phyloP scores from a whole-genome alignment of 2,888 invertebrate species.

The Petrophora chlorosata region DNA sequence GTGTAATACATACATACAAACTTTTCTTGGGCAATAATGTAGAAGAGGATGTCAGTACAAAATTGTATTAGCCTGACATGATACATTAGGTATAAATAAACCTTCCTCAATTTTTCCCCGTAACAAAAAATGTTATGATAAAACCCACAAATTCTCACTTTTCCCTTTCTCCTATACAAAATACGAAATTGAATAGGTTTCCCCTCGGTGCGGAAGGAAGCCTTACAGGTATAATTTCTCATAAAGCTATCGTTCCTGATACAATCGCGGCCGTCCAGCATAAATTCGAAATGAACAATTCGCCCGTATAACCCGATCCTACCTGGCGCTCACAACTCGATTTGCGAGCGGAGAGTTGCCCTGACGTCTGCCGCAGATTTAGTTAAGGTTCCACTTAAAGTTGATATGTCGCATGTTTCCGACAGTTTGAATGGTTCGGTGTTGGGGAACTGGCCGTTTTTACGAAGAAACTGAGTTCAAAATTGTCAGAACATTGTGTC shows the following conservation, averaged over 20 bases:
- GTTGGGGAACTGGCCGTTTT: too few relatives aligned
- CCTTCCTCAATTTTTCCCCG: too few relatives aligned
- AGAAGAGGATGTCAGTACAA: too few relatives aligned
- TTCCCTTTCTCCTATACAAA: background rate
- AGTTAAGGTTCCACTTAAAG: conserved; percentile 36
- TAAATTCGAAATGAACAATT: conserved; percentile 32
- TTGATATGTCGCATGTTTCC: conserved; percentile 8
- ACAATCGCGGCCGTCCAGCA: conserved; percentile 25
- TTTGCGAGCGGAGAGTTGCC: conserved; percentile 41
- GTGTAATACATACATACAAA: too few relatives aligned
- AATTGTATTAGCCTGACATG: too few relatives aligned
- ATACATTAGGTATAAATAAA: too few relatives aligned
- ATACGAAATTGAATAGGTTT: conserved; percentile 7
- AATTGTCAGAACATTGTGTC: too few relatives aligned
- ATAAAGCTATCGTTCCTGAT: conserved; percentile 17
- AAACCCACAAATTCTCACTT: background rate
- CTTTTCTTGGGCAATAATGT: too few relatives aligned
- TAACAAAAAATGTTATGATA: too few relatives aligned
- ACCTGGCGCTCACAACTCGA: conserved; percentile 41
- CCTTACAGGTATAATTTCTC: conserved; percentile 10
- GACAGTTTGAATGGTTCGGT: too few relatives aligned
- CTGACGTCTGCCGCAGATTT: conserved; percentile 40
- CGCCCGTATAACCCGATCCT: conserved; percentile 39
- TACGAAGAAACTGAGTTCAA: too few relatives aligned
- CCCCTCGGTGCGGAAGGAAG: conserved; percentile 8